phyloP scores from a whole-genome alignment of 1,140 invertebrate genomes.

The Cyrtorhinus lividipennis region DNA sequence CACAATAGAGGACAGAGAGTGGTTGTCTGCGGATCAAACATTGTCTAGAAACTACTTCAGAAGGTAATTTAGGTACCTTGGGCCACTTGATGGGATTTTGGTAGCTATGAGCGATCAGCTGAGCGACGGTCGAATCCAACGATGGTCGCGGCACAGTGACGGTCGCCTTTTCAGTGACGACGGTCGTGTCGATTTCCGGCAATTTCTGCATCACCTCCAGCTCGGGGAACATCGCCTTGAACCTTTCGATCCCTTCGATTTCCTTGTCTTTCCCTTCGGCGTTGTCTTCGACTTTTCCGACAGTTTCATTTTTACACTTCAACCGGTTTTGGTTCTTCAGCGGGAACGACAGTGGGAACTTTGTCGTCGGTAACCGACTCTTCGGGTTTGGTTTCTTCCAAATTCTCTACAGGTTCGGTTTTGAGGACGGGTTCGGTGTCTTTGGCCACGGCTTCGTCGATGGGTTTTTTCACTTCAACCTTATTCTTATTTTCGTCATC shows the following conservation, averaged over 20 bases:
- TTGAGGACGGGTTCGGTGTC: background rate
- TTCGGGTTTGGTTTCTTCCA: slow-evolving; percentile 6
- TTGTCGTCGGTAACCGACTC: too few relatives aligned
- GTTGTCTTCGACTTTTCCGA: slow-evolving; percentile 25
- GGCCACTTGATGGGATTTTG: slow-evolving; percentile 42
- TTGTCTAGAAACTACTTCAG: too few relatives aligned
- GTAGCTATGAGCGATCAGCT: slow-evolving; percentile 40
- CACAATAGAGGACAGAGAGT: too few relatives aligned
- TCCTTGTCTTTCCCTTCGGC: slow-evolving; percentile 19
- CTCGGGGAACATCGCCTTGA: slow-evolving; percentile 58
- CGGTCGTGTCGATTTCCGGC: slow-evolving; percentile 44
- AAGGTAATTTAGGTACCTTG: too few relatives aligned
- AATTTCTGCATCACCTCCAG: slow-evolving; percentile 52
- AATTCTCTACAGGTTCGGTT: background rate
- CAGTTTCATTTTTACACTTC: slow-evolving; percentile 21
- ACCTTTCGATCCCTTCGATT: slow-evolving; percentile 26
- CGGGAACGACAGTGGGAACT: slow-evolving; percentile 20
- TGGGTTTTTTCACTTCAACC: slow-evolving; percentile 1
- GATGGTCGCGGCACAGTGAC: slow-evolving; percentile 16
- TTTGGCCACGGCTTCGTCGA: background rate
- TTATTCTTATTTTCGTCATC: slow-evolving; percentile 19
- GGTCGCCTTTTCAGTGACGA: slow-evolving; percentile 28
- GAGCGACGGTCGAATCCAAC: slow-evolving; percentile 42
- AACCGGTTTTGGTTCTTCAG: slow-evolving; percentile 23
- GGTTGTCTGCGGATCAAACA: too few relatives aligned